Percentiles rank a stretch among this genome's conserved stretches.
phyloP scores from a whole-genome alignment of 2,113 vertebrate species.

The Micronycteris hirsuta region DNA sequence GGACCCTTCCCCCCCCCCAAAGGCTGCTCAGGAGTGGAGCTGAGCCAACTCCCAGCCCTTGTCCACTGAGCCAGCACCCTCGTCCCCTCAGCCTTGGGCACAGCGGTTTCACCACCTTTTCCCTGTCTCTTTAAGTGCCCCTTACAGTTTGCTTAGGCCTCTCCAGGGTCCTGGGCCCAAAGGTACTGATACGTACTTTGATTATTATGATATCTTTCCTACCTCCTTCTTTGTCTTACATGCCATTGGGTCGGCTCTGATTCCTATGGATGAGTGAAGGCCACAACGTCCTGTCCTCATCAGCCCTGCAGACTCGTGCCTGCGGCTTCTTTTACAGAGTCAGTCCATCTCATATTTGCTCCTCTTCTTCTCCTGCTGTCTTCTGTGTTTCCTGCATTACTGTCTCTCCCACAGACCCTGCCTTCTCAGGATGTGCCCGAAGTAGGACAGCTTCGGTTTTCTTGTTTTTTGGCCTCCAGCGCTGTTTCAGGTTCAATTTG shows the following conservation, averaged over 20 bases:
- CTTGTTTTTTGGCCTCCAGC: background rate
- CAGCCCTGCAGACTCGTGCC: background rate
- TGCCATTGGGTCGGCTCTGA: background rate
- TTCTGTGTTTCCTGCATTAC: background rate
- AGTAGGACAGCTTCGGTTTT: background rate
- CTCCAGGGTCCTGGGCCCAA: background rate
- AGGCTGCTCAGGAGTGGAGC: background rate
- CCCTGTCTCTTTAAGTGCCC: background rate
- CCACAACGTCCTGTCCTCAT: background rate
- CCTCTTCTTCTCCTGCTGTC: background rate
- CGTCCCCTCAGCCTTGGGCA: background rate
- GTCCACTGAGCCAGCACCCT: background rate
- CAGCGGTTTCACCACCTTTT: background rate
- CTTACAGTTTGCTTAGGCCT: background rate
- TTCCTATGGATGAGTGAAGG: background rate
- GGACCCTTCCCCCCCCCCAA: background rate
- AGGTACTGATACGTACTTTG: background rate
- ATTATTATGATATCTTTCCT: background rate
- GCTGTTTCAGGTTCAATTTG: background rate
- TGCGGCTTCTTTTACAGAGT: too few species aligned
- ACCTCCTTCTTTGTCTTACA: background rate
- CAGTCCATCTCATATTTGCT: background rate
- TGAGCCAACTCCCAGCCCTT: background rate
- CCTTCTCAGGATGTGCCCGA: background rate
- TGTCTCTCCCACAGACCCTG: background rate